Conservation (phyloP, 2,888 invertebrate genomes). For the Stenoptilia bipunctidactyla region DNA sequence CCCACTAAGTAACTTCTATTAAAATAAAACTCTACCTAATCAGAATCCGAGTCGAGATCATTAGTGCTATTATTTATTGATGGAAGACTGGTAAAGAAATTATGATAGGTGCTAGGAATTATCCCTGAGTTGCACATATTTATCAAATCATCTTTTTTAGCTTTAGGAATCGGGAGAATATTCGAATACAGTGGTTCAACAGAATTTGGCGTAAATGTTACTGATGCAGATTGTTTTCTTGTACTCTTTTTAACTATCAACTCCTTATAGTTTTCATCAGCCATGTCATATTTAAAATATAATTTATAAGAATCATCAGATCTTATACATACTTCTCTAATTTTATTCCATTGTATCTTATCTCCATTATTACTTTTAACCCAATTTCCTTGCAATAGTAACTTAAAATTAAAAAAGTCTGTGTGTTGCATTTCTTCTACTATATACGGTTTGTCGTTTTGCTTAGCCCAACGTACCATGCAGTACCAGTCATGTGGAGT, state of each 20-base stretch:
- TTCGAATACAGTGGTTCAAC: background rate
- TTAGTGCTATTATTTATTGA: no score
- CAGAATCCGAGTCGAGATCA: no score
- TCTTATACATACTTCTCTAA: background rate
- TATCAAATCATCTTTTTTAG: constrained; percentile 1
- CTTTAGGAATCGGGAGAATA: constrained; percentile 1
- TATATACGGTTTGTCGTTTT: constrained; percentile 3
- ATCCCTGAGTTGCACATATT: background rate
- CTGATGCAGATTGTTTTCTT: background rate
- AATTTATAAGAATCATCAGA: background rate
- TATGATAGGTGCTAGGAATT: background rate
- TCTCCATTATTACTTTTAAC: constrained; percentile 1
- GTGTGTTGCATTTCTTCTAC: constrained; percentile 8
- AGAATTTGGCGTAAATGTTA: no score
- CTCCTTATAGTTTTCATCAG: background rate
- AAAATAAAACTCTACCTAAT: no score
- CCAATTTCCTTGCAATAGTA: background rate
- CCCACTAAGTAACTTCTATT: no score
- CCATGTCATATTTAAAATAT: background rate
- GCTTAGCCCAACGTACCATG: constrained; percentile 5
- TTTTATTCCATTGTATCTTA: constrained; percentile 1
- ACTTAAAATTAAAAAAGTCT: constrained; percentile 7
- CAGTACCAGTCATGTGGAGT: constrained; percentile 5
- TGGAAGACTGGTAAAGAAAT: no score
- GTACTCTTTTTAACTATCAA: background rate